Conservation (phyloP, 2,888 invertebrate species). For the Trichopria drosophilae region DNA sequence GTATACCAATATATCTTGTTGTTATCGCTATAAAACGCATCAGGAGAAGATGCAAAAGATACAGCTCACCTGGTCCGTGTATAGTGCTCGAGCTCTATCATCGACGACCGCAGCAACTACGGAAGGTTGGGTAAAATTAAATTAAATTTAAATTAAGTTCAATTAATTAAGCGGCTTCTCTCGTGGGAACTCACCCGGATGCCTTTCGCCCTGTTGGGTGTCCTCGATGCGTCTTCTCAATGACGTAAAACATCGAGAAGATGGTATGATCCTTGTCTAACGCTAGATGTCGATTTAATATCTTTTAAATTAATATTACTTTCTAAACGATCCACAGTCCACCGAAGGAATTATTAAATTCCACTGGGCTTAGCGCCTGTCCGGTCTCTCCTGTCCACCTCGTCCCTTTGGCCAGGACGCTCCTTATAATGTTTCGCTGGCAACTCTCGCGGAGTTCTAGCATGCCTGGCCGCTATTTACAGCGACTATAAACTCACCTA, state of each 20-base stretch:
- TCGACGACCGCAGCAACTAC: conserved; percentile 2
- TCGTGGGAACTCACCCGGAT: conserved; percentile 43
- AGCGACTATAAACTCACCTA: conserved; percentile 38
- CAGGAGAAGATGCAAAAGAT: too few species aligned
- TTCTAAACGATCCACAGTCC: conserved; percentile 39
- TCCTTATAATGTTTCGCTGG: conserved; percentile 17
- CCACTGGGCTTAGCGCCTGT: conserved; percentile 18
- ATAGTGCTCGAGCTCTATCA: not conserved
- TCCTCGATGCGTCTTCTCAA: conserved; percentile 40
- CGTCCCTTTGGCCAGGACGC: too few species aligned
- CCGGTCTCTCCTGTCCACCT: not conserved
- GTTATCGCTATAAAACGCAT: too few species aligned
- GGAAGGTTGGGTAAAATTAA: conserved; percentile 40
- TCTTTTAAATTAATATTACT: conserved; percentile 50
- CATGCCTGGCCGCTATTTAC: conserved; percentile 30
- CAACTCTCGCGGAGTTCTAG: conserved; percentile 1
- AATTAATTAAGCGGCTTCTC: conserved; percentile 50
- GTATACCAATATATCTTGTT: too few species aligned
- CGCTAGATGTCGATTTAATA: conserved; percentile 45
- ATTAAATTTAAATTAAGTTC: conserved; percentile 54
- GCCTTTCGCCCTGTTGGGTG: conserved; percentile 36
- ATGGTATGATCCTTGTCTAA: conserved; percentile 40
- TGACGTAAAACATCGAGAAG: too few species aligned
- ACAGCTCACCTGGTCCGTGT: too few species aligned
- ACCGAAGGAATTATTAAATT: conserved; percentile 44